Evolutionary conservation across 2,797 vertebrate genomes (phyloP).

Genomic region (Intellagama lesueurii): DNA sequence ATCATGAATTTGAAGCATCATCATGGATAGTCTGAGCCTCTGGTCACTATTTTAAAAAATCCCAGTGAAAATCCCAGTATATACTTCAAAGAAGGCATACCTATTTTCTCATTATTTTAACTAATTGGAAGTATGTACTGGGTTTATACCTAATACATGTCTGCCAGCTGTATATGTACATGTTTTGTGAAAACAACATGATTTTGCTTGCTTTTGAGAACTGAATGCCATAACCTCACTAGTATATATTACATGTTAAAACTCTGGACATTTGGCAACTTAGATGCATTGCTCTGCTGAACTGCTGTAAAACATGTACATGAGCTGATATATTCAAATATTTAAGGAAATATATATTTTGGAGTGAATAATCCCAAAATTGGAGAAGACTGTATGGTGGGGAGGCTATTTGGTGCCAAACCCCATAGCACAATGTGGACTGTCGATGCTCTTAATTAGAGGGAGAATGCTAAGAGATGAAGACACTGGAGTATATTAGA

Average conservation of each 20-base stretch:
- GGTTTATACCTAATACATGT: neutral
- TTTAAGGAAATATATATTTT: neutral
- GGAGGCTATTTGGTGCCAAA: too few relatives aligned
- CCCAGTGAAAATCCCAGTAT: neutral
- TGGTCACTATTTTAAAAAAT: neutral
- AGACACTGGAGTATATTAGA: neutral
- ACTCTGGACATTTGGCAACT: neutral
- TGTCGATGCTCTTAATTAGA: neutral
- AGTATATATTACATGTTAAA: neutral
- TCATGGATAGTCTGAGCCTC: neutral
- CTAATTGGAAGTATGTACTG: neutral
- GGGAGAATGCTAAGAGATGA: neutral
- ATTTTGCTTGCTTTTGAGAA: conserved; percentile 1
- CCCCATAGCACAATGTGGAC: neutral
- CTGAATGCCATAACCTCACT: conserved; percentile 1
- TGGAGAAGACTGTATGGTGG: neutral
- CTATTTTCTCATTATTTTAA: neutral
- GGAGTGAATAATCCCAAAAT: neutral
- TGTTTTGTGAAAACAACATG: neutral
- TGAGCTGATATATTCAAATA: neutral
- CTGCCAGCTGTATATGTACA: neutral
- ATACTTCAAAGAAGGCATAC: neutral
- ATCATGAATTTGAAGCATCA: neutral
- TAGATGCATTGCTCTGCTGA: neutral
- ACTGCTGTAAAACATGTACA: neutral